These are phyloP conservation scores for Aphelinus atriplicis DNA, from an alignment of 1,140 invertebrate genomes.

Conservation along the genomic window DNA sequence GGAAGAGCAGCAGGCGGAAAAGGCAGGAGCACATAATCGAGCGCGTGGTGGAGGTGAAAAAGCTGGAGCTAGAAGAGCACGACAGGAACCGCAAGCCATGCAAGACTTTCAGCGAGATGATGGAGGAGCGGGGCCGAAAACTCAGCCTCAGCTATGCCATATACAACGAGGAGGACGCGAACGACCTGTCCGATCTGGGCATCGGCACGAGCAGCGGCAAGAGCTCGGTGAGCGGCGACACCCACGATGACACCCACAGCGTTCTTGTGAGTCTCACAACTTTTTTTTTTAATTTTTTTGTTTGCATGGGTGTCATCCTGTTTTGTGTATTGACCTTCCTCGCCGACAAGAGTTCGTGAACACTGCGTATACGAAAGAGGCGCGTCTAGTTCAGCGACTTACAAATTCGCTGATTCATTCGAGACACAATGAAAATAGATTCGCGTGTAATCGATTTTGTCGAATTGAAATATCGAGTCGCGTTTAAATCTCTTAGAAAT, in stretches of 20 bases:
- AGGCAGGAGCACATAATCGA: slow-evolving; percentile 89
- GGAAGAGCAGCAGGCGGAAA: slow-evolving; percentile 91
- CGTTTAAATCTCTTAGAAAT: too few species aligned
- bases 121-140: slow-evolving; percentile 82
- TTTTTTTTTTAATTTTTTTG: background rate
- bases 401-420: too few species aligned
- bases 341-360: too few species aligned
- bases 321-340: too few species aligned
- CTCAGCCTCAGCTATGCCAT: slow-evolving; percentile 72
- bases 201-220: slow-evolving; percentile 81
- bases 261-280: slow-evolving; percentile 69
- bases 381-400: too few species aligned
- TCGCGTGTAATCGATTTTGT: too few species aligned
- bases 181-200: slow-evolving; percentile 84
- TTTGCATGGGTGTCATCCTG: background rate
- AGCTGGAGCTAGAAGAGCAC: slow-evolving; percentile 81
- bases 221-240: slow-evolving; percentile 77
- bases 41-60: slow-evolving; percentile 87
- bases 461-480: too few species aligned
- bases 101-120: slow-evolving; percentile 95
- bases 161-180: slow-evolving; percentile 81
- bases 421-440: too few species aligned
- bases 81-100: slow-evolving; percentile 76
- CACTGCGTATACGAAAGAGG: too few species aligned
- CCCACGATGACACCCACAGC: slow-evolving; percentile 77